A percentile compares a stretch with the other conserved stretches of the same genome.
phyloP scores from a whole-genome alignment of 2,888 invertebrate genomes.

The Seira sanloemensis region DNA sequence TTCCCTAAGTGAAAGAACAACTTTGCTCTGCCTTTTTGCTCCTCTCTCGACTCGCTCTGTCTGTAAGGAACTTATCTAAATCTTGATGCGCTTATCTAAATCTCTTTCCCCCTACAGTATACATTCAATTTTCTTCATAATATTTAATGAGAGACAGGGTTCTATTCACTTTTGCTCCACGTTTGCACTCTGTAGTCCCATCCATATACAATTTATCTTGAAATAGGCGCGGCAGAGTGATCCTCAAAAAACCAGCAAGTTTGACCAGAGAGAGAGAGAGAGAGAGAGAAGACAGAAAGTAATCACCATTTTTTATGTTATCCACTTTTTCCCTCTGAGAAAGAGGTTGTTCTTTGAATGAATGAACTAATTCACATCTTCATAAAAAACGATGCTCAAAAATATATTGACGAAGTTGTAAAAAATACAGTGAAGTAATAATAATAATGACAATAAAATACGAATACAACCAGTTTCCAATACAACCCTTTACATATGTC shows the following conservation, averaged over 20 bases:
- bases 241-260: constrained; percentile 16
- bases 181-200: too few relatives aligned
- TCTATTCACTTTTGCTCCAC: too few relatives aligned
- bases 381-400: not conserved
- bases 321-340: not conserved
- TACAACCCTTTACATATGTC: not conserved
- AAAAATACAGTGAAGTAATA: constrained; percentile 18
- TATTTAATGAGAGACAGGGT: constrained; percentile 1
- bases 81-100: constrained; percentile 18
- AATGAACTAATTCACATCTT: constrained; percentile 23
- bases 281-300: constrained; percentile 1
- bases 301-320: constrained; percentile 2
- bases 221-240: constrained; percentile 8
- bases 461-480: not conserved
- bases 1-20: not conserved
- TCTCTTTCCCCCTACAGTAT: not conserved
- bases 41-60: not conserved
- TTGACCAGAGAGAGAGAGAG: not conserved
- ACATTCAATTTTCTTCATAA: constrained; percentile 13
- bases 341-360: constrained; percentile 7
- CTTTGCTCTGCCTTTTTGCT: not conserved
- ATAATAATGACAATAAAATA: constrained; percentile 16
- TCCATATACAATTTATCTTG: constrained; percentile 2
- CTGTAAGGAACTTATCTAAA: not conserved
- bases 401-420: not conserved